These are phyloP conservation scores for Drosophila orosa DNA, from an alignment of 1,140 invertebrate genomes.

Conservation along the genomic window DNA sequence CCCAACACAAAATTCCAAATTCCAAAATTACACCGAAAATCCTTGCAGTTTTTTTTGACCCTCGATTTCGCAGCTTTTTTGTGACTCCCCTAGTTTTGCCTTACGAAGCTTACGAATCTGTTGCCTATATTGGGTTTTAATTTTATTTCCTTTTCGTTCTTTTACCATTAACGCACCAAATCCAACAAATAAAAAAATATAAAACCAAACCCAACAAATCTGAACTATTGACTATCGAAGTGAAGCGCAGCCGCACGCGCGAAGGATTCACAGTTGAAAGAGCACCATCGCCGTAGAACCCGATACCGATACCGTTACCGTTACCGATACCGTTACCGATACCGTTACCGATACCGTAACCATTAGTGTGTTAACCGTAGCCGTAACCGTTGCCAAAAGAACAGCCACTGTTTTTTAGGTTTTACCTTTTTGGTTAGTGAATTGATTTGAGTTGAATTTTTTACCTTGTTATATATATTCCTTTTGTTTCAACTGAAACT, in stretches of 20 bases:
- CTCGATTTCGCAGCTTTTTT: constrained; percentile 35
- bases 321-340: constrained; percentile 34
- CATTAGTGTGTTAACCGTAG: constrained; percentile 34
- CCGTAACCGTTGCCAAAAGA: constrained; percentile 51
- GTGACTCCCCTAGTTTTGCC: constrained; percentile 43
- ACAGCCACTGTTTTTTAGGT: constrained; percentile 70
- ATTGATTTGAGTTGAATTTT: constrained; percentile 45
- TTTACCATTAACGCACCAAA: constrained; percentile 79
- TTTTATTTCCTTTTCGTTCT: constrained; percentile 64
- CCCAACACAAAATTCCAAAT: constrained; percentile 49
- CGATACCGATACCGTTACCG: constrained; percentile 33
- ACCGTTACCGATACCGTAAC: constrained; percentile 34
- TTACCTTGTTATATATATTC: constrained; percentile 18
- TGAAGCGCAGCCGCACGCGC: constrained; percentile 87
- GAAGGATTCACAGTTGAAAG: constrained; percentile 85
- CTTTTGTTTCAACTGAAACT: constrained; percentile 14
- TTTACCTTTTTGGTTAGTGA: constrained; percentile 70
- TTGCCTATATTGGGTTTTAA: constrained; percentile 72
- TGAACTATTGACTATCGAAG: constrained; percentile 72
- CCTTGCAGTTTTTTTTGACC: constrained; percentile 13
- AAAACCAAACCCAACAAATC: constrained; percentile 50
- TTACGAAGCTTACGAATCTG: constrained; percentile 57
- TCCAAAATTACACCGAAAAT: constrained; percentile 40
- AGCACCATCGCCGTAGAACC: constrained; percentile 77
- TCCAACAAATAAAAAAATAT: constrained; percentile 55